Base-by-base conservation (phyloP, 2,888 invertebrate genomes). In the Neoscelio sp. region DNA sequence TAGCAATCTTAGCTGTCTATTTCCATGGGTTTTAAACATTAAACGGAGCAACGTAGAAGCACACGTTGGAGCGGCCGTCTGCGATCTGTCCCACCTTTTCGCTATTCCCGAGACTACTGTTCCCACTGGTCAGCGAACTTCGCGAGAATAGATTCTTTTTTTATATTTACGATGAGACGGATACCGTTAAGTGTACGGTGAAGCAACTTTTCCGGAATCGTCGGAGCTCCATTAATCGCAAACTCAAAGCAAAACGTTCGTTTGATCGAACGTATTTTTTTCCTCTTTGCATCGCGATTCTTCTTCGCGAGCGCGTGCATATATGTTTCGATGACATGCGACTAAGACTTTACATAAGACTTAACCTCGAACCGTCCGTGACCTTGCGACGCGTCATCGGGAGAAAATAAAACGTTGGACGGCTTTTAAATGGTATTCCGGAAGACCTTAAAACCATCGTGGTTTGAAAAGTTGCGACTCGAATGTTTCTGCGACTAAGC, bases 131-230 rank as follows among this genome's bases (percentile, higher is more conserved):
- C 77, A 80, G 77, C 74, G 77, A 80, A 80, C 80, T 78, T 77
- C 67, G 64, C 78, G 73, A 80, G 77, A 81, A 78, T 75, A 73
- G 79, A 73, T 77, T 70, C 62, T 70, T 75, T 78, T 79, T 78
- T 79, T 75, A 70, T 80, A 76, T 80, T 78, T 78, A 79, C 76
- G 77, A 79, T 56, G 67, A 64, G 80, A 68, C 46, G 70, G 44
- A 56, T 82, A 81, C 83, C 82, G 83, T 82, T 82, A 83, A 80
- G 77, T 74, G 78, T 82, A 82, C 83, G 82, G 80, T 82, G 80
- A 83, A 83, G 80, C 81, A 65, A 80, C 83, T 82, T 83, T 82
- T 82, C 82, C 81, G 83, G 80, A 82, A 82, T 82, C 80, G 77
- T 79, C 73, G 20, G 71, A 44, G 56, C 75, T 58, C 48, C 76